A percentile compares a stretch with the other conserved stretches of the same genome.
phyloP scores from a whole-genome alignment of 2,888 invertebrate genomes.

The Microplitis manilae region DNA sequence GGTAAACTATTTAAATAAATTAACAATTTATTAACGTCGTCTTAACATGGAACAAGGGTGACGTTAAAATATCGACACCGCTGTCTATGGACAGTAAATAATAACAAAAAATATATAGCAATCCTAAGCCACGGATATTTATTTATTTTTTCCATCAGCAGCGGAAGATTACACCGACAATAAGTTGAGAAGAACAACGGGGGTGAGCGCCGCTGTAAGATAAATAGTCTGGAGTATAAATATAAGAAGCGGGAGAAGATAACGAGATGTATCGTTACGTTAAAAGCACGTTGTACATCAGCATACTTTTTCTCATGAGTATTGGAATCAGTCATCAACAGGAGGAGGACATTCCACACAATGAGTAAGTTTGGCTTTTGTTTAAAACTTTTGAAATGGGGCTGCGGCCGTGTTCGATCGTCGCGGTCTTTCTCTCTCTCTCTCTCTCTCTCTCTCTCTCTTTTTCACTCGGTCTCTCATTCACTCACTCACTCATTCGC shows the following conservation, averaged over 20 bases:
- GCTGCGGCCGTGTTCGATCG: conserved; percentile 43
- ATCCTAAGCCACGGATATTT: background rate
- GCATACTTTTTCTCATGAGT: conserved; percentile 68
- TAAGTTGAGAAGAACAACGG: background rate
- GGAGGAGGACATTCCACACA: conserved; percentile 91
- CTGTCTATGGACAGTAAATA: background rate
- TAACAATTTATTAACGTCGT: too few relatives aligned
- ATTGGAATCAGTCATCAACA: conserved; percentile 78
- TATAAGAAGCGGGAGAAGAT: conserved; percentile 18
- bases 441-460: conserved; percentile 20
- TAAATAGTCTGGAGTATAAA: conserved; percentile 5
- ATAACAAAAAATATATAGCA: background rate
- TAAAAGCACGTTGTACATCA: conserved; percentile 55
- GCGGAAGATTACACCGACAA: background rate
- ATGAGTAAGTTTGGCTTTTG: conserved; percentile 80
- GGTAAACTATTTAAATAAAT: too few relatives aligned
- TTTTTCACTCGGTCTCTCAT: conserved; percentile 13
- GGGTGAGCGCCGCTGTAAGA: background rate
- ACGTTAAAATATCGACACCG: background rate
- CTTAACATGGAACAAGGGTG: too few relatives aligned
- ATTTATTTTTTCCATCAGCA: background rate
- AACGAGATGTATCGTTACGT: conserved; percentile 47
- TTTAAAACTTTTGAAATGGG: conserved; percentile 44
- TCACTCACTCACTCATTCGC: background rate
- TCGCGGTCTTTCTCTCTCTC: conserved; percentile 27